Conservation (phyloP, 2,888 invertebrate species). For the Drosophila bunnanda region DNA sequence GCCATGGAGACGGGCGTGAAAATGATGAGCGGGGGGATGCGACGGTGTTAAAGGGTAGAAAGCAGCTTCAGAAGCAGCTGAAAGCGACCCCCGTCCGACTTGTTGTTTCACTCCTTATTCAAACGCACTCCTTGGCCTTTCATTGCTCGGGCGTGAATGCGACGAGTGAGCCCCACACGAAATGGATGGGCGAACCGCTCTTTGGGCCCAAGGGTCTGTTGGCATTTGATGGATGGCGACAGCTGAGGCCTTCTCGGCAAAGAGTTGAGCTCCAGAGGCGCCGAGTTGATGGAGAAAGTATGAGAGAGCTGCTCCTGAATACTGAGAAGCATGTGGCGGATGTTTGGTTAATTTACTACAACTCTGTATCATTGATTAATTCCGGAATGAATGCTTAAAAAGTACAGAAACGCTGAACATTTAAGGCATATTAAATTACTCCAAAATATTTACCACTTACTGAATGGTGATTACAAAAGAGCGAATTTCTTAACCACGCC, state of each 20-base stretch:
- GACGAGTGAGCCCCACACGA: constrained; percentile 31
- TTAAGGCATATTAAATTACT: neutral
- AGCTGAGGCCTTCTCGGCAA: constrained; percentile 37
- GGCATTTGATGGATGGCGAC: constrained; percentile 48
- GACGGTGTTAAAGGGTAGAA: constrained; percentile 10
- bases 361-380: constrained; percentile 1
- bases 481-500: neutral
- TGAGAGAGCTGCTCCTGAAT: constrained; percentile 1
- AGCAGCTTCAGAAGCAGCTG: constrained; percentile 9
- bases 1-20: constrained; percentile 36
- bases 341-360: constrained; percentile 6
- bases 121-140: constrained; percentile 34
- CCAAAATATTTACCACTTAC: neutral
- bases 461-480: neutral
- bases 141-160: constrained; percentile 44
- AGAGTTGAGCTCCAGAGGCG: constrained; percentile 1
- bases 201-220: constrained; percentile 24
- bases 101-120: constrained; percentile 39
- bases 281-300: constrained; percentile 5
- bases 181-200: constrained; percentile 24
- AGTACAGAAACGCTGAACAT: neutral
- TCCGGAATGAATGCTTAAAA: neutral
- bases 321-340: neutral
- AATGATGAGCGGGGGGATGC: neutral
- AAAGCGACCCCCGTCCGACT: constrained; percentile 18